phyloP scores from a whole-genome alignment of 2,113 vertebrate genomes.

The Illadopsis cleaveri region DNA sequence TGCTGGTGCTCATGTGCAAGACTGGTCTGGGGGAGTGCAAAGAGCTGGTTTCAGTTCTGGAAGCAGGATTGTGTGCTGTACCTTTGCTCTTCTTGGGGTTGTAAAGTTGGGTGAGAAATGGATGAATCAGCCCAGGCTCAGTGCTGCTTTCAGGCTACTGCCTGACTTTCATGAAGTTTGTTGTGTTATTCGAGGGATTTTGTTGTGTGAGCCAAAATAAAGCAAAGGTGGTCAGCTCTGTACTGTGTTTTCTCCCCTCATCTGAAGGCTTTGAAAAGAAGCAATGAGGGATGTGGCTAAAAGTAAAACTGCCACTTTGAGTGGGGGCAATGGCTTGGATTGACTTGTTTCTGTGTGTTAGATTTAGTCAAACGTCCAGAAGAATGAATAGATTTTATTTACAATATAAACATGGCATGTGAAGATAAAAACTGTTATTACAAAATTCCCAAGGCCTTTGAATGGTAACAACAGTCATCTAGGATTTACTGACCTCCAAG shows the following conservation, averaged over 20 bases:
- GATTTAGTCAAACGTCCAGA: background rate
- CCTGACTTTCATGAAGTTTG: rapidly evolving
- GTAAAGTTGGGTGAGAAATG: background rate
- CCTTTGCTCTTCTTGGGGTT: background rate
- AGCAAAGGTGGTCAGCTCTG: background rate
- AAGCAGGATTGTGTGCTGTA: background rate
- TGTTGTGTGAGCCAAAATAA: background rate
- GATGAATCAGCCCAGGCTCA: background rate
- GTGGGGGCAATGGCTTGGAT: background rate
- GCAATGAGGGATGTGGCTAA: background rate
- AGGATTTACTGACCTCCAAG: background rate
- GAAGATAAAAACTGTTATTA: background rate
- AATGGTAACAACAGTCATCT: background rate
- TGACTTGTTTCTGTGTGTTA: background rate
- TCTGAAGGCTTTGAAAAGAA: background rate
- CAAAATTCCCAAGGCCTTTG: background rate
- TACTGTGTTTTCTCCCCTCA: background rate
- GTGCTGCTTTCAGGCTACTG: background rate
- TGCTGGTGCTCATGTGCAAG: background rate
- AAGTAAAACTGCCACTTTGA: background rate
- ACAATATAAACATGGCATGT: background rate
- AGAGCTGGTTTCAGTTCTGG: background rate
- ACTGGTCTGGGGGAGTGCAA: background rate
- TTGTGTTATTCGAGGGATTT: background rate
- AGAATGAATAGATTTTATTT: slow-evolving; percentile 25